Conservation (phyloP, 2,113 vertebrate genomes). For the Tetraodon nigroviridis region DNA sequence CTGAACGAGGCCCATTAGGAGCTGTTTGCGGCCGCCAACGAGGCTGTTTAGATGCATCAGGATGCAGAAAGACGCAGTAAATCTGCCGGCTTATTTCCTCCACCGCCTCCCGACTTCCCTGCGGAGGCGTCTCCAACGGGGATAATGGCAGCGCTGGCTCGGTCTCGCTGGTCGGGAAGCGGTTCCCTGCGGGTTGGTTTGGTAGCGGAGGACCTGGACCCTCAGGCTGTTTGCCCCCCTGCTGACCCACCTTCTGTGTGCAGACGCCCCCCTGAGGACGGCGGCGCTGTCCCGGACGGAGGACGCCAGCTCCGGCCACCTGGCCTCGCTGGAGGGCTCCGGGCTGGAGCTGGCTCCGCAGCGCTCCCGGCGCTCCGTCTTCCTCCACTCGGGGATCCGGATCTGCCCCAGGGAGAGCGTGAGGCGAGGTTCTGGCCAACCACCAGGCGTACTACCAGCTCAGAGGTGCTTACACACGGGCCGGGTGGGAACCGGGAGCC, state of each 20-base stretch:
- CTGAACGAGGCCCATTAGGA: slow-evolving; percentile 48
- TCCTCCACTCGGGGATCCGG: slow-evolving; percentile 80
- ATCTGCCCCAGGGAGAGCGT: slow-evolving; percentile 86
- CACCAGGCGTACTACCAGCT: slow-evolving; percentile 87
- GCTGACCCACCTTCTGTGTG: not conserved
- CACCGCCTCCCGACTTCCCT: slow-evolving; percentile 14
- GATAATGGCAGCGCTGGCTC: slow-evolving; percentile 7
- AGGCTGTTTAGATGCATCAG: slow-evolving; percentile 1
- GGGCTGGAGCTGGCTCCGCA: slow-evolving; percentile 63
- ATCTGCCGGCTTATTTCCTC: too few species aligned
- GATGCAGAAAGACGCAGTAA: too few species aligned
- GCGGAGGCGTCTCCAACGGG: not conserved
- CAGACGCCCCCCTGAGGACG: slow-evolving; percentile 51
- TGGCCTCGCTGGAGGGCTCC: slow-evolving; percentile 46
- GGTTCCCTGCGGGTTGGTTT: too few species aligned
- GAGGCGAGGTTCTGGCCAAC: slow-evolving; percentile 81
- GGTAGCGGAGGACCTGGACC: too few species aligned
- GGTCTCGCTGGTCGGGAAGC: not conserved
- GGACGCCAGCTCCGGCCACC: slow-evolving; percentile 53
- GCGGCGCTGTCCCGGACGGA: slow-evolving; percentile 54
- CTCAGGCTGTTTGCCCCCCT: too few species aligned
- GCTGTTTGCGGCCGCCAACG: not conserved
- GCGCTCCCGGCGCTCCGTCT: slow-evolving; percentile 79
- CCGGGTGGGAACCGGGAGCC: too few species aligned
- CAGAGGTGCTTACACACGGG: slow-evolving; percentile 77